phyloP scores from a whole-genome alignment of 2,888 invertebrate species.

The Sminthurides aquaticus region DNA sequence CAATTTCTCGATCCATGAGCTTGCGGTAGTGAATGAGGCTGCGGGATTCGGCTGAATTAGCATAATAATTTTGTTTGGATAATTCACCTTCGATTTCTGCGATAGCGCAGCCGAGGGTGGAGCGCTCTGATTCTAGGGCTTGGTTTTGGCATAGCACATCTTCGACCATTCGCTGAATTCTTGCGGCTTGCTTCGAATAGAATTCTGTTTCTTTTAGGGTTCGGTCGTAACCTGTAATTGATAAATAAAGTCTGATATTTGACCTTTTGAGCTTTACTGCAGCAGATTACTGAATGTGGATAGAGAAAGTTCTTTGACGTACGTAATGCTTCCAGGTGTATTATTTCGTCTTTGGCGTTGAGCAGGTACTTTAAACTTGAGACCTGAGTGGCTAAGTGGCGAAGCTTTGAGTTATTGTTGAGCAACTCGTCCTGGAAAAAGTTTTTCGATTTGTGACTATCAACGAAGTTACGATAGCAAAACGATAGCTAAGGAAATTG shows the following conservation, averaged over 20 bases:
- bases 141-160: slow-evolving; percentile 30
- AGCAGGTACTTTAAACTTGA: slow-evolving; percentile 11
- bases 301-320: slow-evolving; percentile 3
- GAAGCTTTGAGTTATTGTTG: slow-evolving; percentile 7
- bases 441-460: too few relatives aligned
- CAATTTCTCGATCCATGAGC: slow-evolving; percentile 25
- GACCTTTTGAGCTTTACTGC: too few relatives aligned
- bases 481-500: too few relatives aligned
- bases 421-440: slow-evolving; percentile 9
- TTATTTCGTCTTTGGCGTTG: slow-evolving; percentile 16
- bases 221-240: slow-evolving; percentile 22
- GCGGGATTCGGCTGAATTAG: slow-evolving; percentile 29
- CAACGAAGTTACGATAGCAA: too few relatives aligned
- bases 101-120: slow-evolving; percentile 28
- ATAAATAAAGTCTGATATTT: too few relatives aligned
- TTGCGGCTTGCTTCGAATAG: slow-evolving; percentile 28
- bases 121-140: slow-evolving; percentile 37
- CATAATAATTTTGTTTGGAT: slow-evolving; percentile 31
- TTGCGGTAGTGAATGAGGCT: slow-evolving; percentile 26
- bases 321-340: slow-evolving; percentile 18
- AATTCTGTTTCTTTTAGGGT: slow-evolving; percentile 30
- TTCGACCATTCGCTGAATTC: slow-evolving; percentile 32
- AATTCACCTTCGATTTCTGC: slow-evolving; percentile 36
- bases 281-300: slow-evolving; percentile 9
- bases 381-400: slow-evolving; percentile 15